Conservation (phyloP, 2,113 vertebrate genomes). For the Pachyramphus minor region DNA sequence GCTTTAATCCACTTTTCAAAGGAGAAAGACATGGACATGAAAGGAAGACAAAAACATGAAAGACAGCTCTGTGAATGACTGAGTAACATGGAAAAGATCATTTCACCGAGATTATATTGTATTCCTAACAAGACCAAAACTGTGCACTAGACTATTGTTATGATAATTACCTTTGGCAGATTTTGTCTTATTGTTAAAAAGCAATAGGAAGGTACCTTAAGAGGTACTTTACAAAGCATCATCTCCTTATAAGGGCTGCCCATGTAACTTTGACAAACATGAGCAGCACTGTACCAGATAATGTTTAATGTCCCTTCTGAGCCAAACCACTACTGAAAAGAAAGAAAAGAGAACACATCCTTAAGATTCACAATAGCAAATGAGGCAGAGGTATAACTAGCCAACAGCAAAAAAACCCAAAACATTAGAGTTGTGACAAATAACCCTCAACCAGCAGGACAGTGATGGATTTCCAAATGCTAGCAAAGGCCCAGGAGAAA, state of each 20-base stretch:
- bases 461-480: neutral
- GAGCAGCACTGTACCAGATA: neutral
- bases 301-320: neutral
- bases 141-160: conserved; percentile 68
- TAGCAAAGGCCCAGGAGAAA: neutral
- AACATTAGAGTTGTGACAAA: neutral
- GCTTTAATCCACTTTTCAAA: conserved; percentile 41
- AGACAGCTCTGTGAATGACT: conserved; percentile 54
- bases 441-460: neutral
- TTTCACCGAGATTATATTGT: conserved; percentile 62
- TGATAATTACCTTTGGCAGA: conserved; percentile 68
- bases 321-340: neutral
- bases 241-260: neutral
- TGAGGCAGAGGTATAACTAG: neutral
- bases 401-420: neutral
- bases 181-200: conserved; percentile 67
- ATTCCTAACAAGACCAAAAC: conserved; percentile 60
- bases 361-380: neutral
- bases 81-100: conserved; percentile 56
- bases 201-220: conserved; percentile 69
- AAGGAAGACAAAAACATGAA: too few relatives aligned
- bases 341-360: neutral
- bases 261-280: neutral
- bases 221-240: neutral
- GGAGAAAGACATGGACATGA: too few relatives aligned